Conservation (phyloP, 2,797 vertebrate species). For the Diplodus sargus region DNA sequence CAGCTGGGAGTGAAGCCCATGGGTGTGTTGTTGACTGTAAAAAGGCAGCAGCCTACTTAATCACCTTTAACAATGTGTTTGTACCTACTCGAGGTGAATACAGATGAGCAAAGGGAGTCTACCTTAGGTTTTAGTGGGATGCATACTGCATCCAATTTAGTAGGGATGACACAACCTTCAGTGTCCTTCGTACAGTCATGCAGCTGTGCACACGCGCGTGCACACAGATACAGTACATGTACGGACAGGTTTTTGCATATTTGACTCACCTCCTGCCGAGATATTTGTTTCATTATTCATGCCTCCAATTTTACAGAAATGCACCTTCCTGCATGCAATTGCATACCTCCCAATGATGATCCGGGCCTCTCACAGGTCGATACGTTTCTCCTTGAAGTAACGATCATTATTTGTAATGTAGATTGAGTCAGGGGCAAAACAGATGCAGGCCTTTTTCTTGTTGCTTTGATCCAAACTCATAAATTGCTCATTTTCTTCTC, state of each 20-base stretch:
- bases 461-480: constrained; percentile 18
- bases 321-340: constrained; percentile 16
- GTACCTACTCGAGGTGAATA: constrained; percentile 60
- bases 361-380: not conserved
- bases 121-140: constrained; percentile 44
- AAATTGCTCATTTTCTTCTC: constrained; percentile 11
- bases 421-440: not conserved
- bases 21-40: constrained; percentile 63
- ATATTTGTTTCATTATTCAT: constrained; percentile 67
- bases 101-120: constrained; percentile 62
- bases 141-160: constrained; percentile 47
- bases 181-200: constrained; percentile 64
- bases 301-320: constrained; percentile 50
- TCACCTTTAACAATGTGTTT: constrained; percentile 74
- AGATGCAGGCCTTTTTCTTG: not conserved
- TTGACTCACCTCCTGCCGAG: constrained; percentile 63
- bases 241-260: constrained; percentile 46
- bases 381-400: constrained; percentile 16
- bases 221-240: constrained; percentile 22
- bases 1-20: constrained; percentile 53
- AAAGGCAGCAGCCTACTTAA: constrained; percentile 70
- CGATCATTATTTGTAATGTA: constrained; percentile 1
- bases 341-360: not conserved
- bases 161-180: constrained; percentile 67
- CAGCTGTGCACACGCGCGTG: constrained; percentile 29